These are phyloP conservation scores for Rhyzopertha dominica DNA, from an alignment of 1,140 invertebrate genomes.

Conservation along the genomic window DNA sequence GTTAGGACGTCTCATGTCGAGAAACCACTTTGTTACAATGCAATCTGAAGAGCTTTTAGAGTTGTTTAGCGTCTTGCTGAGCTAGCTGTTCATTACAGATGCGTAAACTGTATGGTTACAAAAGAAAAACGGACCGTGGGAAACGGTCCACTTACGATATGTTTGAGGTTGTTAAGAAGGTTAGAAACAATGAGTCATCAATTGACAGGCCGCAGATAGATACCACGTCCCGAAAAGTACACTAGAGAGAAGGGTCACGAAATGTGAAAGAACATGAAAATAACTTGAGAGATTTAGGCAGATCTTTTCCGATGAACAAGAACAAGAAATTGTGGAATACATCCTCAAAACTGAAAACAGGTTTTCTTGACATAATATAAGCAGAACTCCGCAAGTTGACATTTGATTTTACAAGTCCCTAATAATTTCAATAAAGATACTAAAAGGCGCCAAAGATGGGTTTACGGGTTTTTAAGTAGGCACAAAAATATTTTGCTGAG, in stretches of 20 bases:
- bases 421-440: constrained; percentile 3
- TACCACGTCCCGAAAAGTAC: constrained; percentile 11
- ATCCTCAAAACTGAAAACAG: neutral
- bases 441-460: constrained; percentile 2
- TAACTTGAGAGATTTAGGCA: constrained; percentile 3
- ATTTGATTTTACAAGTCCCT: constrained; percentile 4
- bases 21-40: neutral
- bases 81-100: neutral
- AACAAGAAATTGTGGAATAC: too few relatives aligned
- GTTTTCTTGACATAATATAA: constrained; percentile 1
- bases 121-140: constrained; percentile 4
- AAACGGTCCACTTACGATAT: constrained; percentile 1
- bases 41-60: neutral
- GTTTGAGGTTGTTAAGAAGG: neutral
- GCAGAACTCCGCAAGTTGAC: neutral
- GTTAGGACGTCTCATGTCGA: neutral
- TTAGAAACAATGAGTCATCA: neutral
- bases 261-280: neutral
- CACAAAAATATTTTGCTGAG: constrained; percentile 6
- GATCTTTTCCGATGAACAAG: neutral
- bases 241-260: neutral
- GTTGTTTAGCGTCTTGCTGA: neutral
- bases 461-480: neutral
- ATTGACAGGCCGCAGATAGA: neutral
- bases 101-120: neutral